Base-by-base conservation (phyloP, 2,888 invertebrate species). In the Steinernema scapterisci region DNA sequence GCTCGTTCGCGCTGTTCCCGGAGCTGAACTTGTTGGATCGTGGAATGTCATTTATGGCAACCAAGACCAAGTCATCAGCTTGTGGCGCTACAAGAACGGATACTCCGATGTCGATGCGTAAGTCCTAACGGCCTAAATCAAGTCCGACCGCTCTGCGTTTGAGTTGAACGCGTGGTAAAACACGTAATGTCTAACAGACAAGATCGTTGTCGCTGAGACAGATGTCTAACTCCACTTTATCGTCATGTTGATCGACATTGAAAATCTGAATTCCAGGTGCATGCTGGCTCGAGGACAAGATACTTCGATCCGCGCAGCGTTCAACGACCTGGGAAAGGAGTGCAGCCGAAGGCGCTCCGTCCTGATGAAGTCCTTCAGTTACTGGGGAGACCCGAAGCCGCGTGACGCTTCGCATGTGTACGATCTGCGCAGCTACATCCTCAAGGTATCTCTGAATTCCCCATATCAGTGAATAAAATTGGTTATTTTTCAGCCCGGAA, bases 31-130 rank as follows among this genome's bases (percentile, higher is more conserved):
- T 82, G 93, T 95, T 31, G 97, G 94, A 74, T 97, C 97, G 85
- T 99, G 96, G 95, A 93, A 93, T 0, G 97, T 97, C 0, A 74
- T 81, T 73, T 94, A 95, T 48, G 99, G 99, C 45, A 97, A 97
- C 88, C 93, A 97, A 90, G 97, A 99, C 90, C 97, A 99, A 89
- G 95, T 90, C 31, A 90, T 99, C 77, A 97, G 99, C 89, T 90
- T 99, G 74, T 97, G 97, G 97, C 92, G 93, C 86, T 96, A 95
- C 88, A 93, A 92, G 13, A 95, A 95, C 71, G 97, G 97, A 25
- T 97, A 82, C 77, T 79, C 79, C 51, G 85, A 85, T 75, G 81
- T 86, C 38, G 92, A 93, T 89, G 88, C 91, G 87, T 94, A 93
- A 89, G 86, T 84, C 19, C 48, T 43, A 38, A n/a, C 27, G 38